Conservation (phyloP, 2,113 vertebrate species). For the Mobula birostris region DNA sequence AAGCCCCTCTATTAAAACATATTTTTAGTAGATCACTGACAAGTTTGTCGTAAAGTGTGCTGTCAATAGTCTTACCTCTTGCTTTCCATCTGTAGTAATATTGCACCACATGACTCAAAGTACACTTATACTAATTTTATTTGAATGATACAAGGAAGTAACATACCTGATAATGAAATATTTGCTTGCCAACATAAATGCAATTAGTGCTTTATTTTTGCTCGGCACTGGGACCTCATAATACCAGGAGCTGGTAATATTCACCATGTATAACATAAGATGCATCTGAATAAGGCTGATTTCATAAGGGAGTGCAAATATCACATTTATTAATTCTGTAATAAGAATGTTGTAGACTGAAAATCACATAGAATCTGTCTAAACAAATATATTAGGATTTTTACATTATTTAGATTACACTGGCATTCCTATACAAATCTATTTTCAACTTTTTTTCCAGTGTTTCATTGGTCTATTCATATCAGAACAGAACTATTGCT, state of each 20-base stretch:
- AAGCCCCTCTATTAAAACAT: neutral
- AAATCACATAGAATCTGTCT: conserved; percentile 37
- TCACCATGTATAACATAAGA: conserved; percentile 5
- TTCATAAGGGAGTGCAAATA: conserved; percentile 32
- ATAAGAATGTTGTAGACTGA: conserved; percentile 28
- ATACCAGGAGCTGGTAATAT: conserved; percentile 36
- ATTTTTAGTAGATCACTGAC: neutral
- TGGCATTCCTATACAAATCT: conserved; percentile 35
- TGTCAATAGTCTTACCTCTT: neutral
- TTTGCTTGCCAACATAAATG: conserved; percentile 27
- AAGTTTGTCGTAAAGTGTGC: neutral
- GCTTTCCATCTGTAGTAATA: neutral
- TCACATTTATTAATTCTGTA: conserved; percentile 36
- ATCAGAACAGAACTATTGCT: conserved; percentile 13
- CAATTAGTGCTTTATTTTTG: conserved; percentile 15
- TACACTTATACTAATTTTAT: conserved; percentile 30
- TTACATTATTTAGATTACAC: conserved; percentile 34
- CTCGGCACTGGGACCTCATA: conserved; percentile 27
- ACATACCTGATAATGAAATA: conserved; percentile 34
- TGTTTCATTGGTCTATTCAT: conserved; percentile 28
- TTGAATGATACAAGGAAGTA: conserved; percentile 33
- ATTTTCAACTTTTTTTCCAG: conserved; percentile 35
- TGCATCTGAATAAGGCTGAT: conserved; percentile 34
- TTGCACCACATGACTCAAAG: conserved; percentile 10
- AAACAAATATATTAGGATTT: conserved; percentile 38